phyloP scores from a whole-genome alignment of 1,140 invertebrate species.

The Uloborus diversus region DNA sequence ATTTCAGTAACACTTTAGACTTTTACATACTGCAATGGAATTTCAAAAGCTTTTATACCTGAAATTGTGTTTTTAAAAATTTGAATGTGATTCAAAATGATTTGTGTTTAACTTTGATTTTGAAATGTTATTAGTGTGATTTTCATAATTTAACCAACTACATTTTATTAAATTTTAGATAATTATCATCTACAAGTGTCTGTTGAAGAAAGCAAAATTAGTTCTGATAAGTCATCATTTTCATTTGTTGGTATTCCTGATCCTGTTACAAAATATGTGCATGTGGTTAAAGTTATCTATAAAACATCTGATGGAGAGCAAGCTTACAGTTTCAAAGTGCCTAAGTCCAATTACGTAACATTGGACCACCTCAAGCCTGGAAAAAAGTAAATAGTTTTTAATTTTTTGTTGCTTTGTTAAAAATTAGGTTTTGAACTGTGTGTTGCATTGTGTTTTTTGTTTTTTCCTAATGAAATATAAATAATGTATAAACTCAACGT shows the following conservation, averaged over 20 bases:
- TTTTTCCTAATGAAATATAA: no score
- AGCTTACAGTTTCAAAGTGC: conserved; percentile 82
- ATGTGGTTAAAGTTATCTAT: conserved; percentile 86
- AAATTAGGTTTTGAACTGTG: no score
- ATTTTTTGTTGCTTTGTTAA: no score
- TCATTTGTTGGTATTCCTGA: conserved; percentile 83
- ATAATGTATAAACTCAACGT: no score
- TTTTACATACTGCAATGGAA: no score
- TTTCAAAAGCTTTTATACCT: no score
- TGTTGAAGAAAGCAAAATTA: conserved; percentile 76
- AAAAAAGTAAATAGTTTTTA: conserved; percentile 71
- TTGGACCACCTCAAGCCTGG: conserved; percentile 79
- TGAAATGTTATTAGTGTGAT: background rate
- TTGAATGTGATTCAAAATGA: no score
- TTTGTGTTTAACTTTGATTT: no score
- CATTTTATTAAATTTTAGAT: conserved; percentile 69
- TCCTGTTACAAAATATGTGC: conserved; percentile 89
- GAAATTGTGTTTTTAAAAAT: no score
- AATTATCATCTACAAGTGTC: conserved; percentile 81
- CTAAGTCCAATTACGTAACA: conserved; percentile 79
- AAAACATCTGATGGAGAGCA: conserved; percentile 76
- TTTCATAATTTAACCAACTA: background rate
- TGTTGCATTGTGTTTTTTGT: no score
- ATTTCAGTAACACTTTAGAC: no score
- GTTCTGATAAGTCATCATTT: conserved; percentile 63